phyloP scores from a whole-genome alignment of 1,140 invertebrate genomes.

The Atta texana region DNA sequence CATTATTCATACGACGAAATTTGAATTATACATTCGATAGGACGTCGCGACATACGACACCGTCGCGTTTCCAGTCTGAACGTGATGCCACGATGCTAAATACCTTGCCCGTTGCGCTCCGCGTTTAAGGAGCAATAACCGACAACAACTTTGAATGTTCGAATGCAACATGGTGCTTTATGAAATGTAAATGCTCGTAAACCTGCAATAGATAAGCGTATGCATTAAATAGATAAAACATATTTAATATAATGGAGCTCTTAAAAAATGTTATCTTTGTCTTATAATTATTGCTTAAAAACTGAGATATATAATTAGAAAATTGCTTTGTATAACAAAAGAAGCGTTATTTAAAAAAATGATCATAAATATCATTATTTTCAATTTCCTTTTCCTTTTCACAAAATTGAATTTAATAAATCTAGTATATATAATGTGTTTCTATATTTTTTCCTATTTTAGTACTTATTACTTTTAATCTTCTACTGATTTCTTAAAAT shows the following conservation, averaged over 20 bases:
- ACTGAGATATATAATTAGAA: not conserved
- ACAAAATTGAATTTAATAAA: not conserved
- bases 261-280: conserved; percentile 3
- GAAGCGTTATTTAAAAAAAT: not conserved
- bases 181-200: conserved; percentile 36
- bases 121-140: conserved; percentile 57
- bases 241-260: not conserved
- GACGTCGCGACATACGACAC: conserved; percentile 75
- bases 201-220: conserved; percentile 9
- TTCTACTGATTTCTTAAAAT: not conserved
- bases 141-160: conserved; percentile 37
- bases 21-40: conserved; percentile 83
- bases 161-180: conserved; percentile 19
- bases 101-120: conserved; percentile 31
- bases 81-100: conserved; percentile 60
- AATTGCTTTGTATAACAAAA: not conserved
- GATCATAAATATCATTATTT: not conserved
- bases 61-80: conserved; percentile 54
- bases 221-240: not conserved
- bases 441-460: not conserved
- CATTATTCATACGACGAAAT: conserved; percentile 83
- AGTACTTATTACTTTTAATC: not conserved
- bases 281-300: not conserved
- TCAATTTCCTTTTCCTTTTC: not conserved
- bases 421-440: too few species aligned